Conservation (phyloP, 2,797 vertebrate species). For the Jordanella pulchra region DNA sequence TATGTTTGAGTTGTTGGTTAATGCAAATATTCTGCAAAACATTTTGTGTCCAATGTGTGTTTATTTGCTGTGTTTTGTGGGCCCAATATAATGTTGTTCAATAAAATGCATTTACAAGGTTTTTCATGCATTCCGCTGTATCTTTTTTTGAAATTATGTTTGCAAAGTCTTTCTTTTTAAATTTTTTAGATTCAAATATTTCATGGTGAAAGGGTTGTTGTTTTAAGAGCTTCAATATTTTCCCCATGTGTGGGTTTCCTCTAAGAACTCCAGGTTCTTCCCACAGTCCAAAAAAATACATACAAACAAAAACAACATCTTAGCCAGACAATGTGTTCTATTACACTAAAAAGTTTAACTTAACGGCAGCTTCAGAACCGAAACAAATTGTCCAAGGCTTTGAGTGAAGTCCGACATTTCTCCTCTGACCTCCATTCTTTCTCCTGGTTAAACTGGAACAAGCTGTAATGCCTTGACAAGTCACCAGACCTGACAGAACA, state of each 20-base stretch:
- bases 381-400: not conserved
- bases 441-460: not conserved
- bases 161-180: not conserved
- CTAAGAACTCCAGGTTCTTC: not conserved
- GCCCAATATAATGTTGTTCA: conserved; percentile 65
- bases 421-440: not conserved
- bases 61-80: conserved; percentile 65
- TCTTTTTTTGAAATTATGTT: not conserved
- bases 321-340: not conserved
- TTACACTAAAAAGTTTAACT: not conserved
- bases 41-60: conserved; percentile 40
- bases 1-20: conserved; percentile 17
- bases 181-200: not conserved
- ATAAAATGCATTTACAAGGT: conserved; percentile 49
- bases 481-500: conserved; percentile 5
- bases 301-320: not conserved
- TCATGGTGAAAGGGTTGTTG: not conserved
- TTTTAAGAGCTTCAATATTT: not conserved
- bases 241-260: not conserved
- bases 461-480: not conserved
- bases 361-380: not conserved
- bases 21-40: not conserved
- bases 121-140: not conserved
- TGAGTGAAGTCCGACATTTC: not conserved
- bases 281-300: not conserved